Evolutionary conservation across 2,797 vertebrate genomes (phyloP).

Genomic region (Tapera naevia): DNA sequence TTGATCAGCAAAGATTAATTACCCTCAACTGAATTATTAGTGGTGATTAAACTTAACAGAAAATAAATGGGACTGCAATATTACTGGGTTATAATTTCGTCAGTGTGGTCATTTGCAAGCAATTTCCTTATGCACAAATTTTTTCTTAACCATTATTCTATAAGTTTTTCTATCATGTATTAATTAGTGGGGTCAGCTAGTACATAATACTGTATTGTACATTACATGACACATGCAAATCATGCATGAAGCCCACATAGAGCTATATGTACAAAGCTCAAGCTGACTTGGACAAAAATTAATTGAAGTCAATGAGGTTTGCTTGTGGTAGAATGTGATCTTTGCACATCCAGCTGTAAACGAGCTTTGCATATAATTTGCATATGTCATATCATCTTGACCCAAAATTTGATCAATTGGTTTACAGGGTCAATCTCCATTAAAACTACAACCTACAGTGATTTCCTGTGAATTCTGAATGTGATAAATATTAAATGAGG

Average conservation of each 20-base stretch:
- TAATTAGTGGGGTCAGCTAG: conserved; percentile 54
- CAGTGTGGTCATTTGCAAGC: conserved; percentile 54
- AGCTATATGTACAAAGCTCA: background rate
- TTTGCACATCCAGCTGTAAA: background rate
- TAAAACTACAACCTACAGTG: conserved; percentile 5
- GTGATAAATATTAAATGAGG: conserved; percentile 17
- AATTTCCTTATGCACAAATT: conserved; percentile 54
- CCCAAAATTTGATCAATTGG: conserved; percentile 29
- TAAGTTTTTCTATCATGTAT: conserved; percentile 39
- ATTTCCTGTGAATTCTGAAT: background rate
- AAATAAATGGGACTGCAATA: conserved; percentile 65
- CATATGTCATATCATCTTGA: conserved; percentile 10
- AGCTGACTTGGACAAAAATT: conserved; percentile 26
- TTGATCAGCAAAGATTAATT: conserved; percentile 76
- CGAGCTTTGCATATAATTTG: conserved; percentile 9
- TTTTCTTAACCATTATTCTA: conserved; percentile 55
- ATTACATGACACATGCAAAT: conserved; percentile 46
- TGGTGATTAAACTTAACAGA: conserved; percentile 68
- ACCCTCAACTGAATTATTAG: conserved; percentile 69
- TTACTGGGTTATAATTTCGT: conserved; percentile 49
- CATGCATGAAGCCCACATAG: background rate
- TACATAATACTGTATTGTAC: conserved; percentile 41
- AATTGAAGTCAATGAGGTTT: conserved; percentile 39
- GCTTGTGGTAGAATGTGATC: background rate
- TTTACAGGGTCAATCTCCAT: conserved; percentile 33